Conservation (phyloP, 2,797 vertebrate genomes). For the Lagorchestes hirsutus region DNA sequence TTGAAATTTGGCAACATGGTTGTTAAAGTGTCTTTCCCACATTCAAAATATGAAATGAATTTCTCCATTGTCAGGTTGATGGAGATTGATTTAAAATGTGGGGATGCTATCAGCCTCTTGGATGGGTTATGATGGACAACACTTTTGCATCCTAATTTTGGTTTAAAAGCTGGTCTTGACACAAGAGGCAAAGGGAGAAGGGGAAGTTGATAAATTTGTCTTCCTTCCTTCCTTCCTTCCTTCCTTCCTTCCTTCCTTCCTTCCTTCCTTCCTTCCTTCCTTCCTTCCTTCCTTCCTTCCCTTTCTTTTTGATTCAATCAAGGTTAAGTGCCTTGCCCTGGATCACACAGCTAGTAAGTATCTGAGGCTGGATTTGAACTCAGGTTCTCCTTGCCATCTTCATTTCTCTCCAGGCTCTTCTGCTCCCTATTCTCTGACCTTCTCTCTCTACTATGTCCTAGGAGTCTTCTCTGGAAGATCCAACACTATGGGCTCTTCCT, state of each 20-base stretch:
- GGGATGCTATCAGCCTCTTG: background rate
- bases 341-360: background rate
- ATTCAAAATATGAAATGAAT: background rate
- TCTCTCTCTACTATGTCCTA: background rate
- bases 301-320: background rate
- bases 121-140: background rate
- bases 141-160: background rate
- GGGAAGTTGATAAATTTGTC: background rate
- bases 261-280: too few species aligned
- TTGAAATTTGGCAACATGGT: background rate
- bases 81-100: background rate
- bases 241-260: too few species aligned
- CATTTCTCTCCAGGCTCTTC: background rate
- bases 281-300: too few species aligned
- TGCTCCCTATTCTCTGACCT: background rate
- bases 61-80: background rate
- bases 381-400: background rate
- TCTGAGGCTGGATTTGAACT: background rate
- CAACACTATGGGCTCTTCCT: background rate
- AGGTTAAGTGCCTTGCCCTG: background rate
- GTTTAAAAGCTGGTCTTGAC: background rate
- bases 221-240: background rate
- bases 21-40: background rate
- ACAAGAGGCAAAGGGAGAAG: background rate
- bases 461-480: background rate